phyloP scores from a whole-genome alignment of 2,888 invertebrate species.

The Clepsis dumicolana region DNA sequence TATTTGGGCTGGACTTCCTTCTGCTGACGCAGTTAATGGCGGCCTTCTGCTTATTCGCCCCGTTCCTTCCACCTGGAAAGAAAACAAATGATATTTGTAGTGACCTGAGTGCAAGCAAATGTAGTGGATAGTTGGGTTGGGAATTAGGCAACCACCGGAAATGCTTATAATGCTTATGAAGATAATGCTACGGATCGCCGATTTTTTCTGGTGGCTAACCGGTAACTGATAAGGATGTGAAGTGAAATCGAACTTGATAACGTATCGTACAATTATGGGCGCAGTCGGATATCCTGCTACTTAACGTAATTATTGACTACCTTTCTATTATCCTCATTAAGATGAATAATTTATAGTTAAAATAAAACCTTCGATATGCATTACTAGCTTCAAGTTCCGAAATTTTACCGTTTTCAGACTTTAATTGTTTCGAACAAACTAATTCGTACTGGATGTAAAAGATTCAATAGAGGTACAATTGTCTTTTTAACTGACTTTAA shows the following conservation, averaged over 20 bases:
- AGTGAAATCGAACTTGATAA: constrained; percentile 15
- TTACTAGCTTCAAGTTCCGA: no score
- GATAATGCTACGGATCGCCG: neutral
- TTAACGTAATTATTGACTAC: neutral
- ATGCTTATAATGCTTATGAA: neutral
- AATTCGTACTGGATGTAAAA: no score
- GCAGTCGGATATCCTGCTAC: constrained; percentile 19
- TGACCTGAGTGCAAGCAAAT: no score
- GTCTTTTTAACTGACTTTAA: no score
- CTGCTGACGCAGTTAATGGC: constrained; percentile 57
- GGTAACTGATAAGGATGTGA: constrained; percentile 21
- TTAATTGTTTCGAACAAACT: no score
- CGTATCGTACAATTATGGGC: neutral
- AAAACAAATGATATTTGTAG: no score
- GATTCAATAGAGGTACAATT: no score
- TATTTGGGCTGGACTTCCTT: constrained; percentile 56
- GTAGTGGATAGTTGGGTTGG: neutral
- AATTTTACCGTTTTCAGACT: no score
- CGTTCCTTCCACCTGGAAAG: constrained; percentile 72
- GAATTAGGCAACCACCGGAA: constrained; percentile 6
- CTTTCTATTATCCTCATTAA: neutral
- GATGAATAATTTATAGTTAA: no score
- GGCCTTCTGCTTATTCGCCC: constrained; percentile 68
- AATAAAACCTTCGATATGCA: no score
- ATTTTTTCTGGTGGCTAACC: neutral